These are phyloP conservation scores for Athrips mouffetella DNA, from an alignment of 2,888 invertebrate genomes.

Conservation along the genomic window DNA sequence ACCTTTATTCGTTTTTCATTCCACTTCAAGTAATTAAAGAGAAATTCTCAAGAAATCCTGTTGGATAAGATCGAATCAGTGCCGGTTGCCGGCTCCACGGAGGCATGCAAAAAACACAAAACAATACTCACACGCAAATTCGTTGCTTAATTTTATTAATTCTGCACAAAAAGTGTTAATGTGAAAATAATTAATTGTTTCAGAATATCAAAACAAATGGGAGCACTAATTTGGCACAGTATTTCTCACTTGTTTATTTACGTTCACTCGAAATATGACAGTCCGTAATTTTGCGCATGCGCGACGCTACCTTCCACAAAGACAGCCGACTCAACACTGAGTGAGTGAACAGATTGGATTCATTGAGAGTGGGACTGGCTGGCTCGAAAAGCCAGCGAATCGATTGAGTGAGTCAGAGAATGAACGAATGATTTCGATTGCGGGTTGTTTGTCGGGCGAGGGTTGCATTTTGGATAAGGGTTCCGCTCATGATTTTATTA, in stretches of 20 bases:
- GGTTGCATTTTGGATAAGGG: no score
- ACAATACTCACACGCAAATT: constrained; percentile 64
- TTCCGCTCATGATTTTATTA: no score
- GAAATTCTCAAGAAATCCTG: constrained; percentile 29
- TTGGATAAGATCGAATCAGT: constrained; percentile 54
- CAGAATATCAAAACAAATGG: constrained; percentile 27
- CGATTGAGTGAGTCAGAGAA: no score
- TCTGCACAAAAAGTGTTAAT: constrained; percentile 20
- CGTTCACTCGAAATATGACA: constrained; percentile 60
- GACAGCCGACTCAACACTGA: constrained; percentile 56
- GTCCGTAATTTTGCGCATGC: constrained; percentile 57
- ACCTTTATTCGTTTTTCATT: constrained; percentile 1
- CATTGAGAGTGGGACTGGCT: constrained; percentile 23
- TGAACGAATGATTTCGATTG: no score
- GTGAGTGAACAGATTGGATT: constrained; percentile 38
- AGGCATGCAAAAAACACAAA: constrained; percentile 54
- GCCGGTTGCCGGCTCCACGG: constrained; percentile 44
- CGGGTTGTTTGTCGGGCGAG: no score
- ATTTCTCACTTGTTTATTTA: constrained; percentile 68
- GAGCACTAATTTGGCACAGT: constrained; percentile 42
- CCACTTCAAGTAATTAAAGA: constrained; percentile 3
- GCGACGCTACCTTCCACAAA: constrained; percentile 39
- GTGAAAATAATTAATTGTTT: constrained; percentile 11
- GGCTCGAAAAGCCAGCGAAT: no score
- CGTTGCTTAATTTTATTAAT: constrained; percentile 44